Conservation (phyloP, 2,888 invertebrate genomes). For the Ecliptopera silaceata region DNA sequence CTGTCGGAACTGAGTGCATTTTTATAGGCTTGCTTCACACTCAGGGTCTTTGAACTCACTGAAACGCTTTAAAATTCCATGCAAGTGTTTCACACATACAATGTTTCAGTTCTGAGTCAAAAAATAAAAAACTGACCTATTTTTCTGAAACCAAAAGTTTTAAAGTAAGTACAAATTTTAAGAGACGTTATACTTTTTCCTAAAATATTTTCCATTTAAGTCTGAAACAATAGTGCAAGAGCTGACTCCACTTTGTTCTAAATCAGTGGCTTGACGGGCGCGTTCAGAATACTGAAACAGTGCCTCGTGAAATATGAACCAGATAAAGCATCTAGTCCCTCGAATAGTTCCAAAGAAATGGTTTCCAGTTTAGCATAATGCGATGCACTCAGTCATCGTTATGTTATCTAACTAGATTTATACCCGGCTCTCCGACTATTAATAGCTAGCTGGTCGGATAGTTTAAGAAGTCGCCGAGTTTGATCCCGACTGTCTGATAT, state of each 20-base stretch:
- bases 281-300: conserved; percentile 46
- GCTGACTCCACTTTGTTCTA: conserved; percentile 33
- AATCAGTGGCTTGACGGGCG: conserved; percentile 39
- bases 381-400: conserved; percentile 67
- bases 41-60: no score
- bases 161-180: neutral
- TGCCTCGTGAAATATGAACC: conserved; percentile 61
- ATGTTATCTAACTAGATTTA: conserved; percentile 69
- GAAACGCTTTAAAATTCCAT: no score
- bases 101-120: no score
- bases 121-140: no score
- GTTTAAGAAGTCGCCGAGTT: conserved; percentile 45
- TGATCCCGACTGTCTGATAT: conserved; percentile 41
- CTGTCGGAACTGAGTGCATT: conserved; percentile 34
- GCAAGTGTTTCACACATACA: no score
- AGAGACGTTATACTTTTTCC: neutral
- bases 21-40: neutral
- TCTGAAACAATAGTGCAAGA: conserved; percentile 25
- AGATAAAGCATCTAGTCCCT: conserved; percentile 60
- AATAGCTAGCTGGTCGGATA: conserved; percentile 48
- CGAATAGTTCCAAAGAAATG: conserved; percentile 72
- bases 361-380: conserved; percentile 66
- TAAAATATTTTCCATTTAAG: conserved; percentile 10
- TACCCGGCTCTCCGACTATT: conserved; percentile 54
- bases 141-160: neutral